phyloP scores from a whole-genome alignment of 1,140 invertebrate species.

The Caenorhabditis brenneri region DNA sequence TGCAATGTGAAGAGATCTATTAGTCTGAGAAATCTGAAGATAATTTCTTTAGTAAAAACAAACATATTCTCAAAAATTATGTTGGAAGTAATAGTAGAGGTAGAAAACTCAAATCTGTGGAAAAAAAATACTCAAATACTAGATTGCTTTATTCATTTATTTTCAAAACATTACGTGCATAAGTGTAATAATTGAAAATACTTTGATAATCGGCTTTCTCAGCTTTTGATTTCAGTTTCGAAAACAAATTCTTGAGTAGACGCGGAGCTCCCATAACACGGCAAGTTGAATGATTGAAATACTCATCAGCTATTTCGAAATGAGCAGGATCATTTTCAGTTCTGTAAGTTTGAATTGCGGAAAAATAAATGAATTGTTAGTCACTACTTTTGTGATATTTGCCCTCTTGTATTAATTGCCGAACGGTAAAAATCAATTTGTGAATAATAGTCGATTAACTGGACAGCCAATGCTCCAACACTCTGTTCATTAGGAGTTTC shows the following conservation, averaged over 20 bases:
- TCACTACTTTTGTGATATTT: background rate
- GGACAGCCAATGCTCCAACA: background rate
- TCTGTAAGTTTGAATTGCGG: background rate
- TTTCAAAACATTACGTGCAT: no score
- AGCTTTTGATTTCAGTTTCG: background rate
- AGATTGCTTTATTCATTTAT: no score
- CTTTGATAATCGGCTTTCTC: background rate
- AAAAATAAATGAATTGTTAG: background rate
- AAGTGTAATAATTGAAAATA: background rate
- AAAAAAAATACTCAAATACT: no score
- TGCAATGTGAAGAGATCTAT: background rate
- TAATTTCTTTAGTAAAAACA: no score
- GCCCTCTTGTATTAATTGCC: background rate
- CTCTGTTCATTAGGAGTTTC: background rate
- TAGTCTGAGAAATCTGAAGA: constrained; percentile 5
- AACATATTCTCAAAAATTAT: no score
- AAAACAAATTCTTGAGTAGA: background rate
- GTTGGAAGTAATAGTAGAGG: no score
- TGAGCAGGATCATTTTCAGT: background rate
- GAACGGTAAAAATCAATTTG: background rate
- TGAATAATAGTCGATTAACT: constrained; percentile 22
- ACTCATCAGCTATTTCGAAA: background rate
- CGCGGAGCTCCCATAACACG: background rate
- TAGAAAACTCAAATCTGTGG: no score
- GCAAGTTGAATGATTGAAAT: background rate